A percentile compares a stretch with the other conserved stretches of the same genome.
Evolutionary conservation across 2,888 invertebrate species (phyloP).

Genomic region (Bursaphelenchus okinawaensis): DNA sequence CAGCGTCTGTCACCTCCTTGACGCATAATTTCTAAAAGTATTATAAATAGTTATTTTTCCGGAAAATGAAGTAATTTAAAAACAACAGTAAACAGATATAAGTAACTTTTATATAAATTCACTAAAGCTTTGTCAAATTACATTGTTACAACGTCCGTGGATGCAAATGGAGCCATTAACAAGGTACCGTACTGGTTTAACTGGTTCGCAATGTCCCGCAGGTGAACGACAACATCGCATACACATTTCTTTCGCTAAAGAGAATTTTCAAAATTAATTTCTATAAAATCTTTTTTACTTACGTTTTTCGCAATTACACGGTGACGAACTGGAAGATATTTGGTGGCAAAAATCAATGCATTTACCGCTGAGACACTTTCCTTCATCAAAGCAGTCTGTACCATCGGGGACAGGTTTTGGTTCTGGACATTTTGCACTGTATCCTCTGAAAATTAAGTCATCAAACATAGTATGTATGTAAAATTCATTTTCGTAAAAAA

Average conservation of each 20-base stretch:
- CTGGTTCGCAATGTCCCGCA: slow-evolving; percentile 19
- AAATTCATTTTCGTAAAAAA: no score
- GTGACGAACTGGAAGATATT: slow-evolving; percentile 15
- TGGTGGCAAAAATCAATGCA: slow-evolving; percentile 26
- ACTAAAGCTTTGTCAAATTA: slow-evolving; percentile 18
- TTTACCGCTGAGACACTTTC: slow-evolving; percentile 23
- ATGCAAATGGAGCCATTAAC: slow-evolving; percentile 35
- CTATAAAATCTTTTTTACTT: slow-evolving; percentile 10
- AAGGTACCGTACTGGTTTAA: slow-evolving; percentile 17
- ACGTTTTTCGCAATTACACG: slow-evolving; percentile 32
- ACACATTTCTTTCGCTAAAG: slow-evolving; percentile 20
- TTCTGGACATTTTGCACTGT: slow-evolving; percentile 23
- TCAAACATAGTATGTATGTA: no score
- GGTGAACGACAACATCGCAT: slow-evolving; percentile 25
- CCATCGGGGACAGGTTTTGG: slow-evolving; percentile 27
- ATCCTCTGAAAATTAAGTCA: slow-evolving; percentile 33
- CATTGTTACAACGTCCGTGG: slow-evolving; percentile 30
- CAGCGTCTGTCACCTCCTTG: slow-evolving; percentile 32
- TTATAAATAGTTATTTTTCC: no score
- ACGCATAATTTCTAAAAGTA: slow-evolving; percentile 34
- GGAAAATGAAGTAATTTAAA: neutral
- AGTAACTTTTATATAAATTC: slow-evolving; percentile 29
- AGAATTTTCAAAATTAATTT: neutral
- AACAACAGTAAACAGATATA: neutral
- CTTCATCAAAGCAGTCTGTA: slow-evolving; percentile 27